Evolutionary conservation across 64 coral and sea anemone species (phyloP), one percentile per base, ranked within the genome.

Genomic region (Exaiptasia diaphana): DNA sequence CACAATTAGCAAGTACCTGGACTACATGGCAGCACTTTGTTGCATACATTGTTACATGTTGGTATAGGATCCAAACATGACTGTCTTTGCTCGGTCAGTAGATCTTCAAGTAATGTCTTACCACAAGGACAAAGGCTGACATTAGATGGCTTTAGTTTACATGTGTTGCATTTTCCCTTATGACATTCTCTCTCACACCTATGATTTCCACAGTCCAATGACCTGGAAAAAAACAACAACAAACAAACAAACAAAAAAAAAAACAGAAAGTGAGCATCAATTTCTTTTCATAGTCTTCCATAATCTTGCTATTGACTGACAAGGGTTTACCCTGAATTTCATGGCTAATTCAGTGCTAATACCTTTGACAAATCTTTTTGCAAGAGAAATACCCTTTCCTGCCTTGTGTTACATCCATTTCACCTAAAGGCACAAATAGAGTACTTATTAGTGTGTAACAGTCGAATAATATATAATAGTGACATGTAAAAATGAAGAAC

Each of bases 181-280:
- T 99, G 95, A 41, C 95, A 99, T 42, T 85, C 50, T 21, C 68
- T 33, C 54, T 93, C 33, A 43, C 95, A 99, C 40, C 80, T 38
- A 75, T 99, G 95, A 46, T 99, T 93, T 2, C 85, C 89, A 77
- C 95, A 99, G 68, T 99, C 95, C 27, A 99, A 85, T 43, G 44
- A 21, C 61, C 90, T 97, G 18, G 22, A 46, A 53, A 14, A n/a
- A n/a, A n/a, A n/a, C n/a, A n/a, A n/a, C n/a, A n/a, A n/a, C n/a
- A n/a, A n/a, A n/a, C n/a, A n/a, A n/a, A n/a, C n/a, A n/a, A n/a
- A n/a, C n/a, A n/a, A n/a, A n/a, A n/a, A n/a, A n/a, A n/a, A n/a
- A n/a, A 37, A 38, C 5, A 58, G 1, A 13, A n/a, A 45, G 23
- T 25, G n/a, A n/a, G n/a, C n/a, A n/a, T n/a, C n/a, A n/a, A n/a